Percentiles rank a stretch among this genome's conserved stretches.
Evolutionary conservation across 2,888 invertebrate genomes (phyloP).

Genomic region (Brachycybe producta): DNA sequence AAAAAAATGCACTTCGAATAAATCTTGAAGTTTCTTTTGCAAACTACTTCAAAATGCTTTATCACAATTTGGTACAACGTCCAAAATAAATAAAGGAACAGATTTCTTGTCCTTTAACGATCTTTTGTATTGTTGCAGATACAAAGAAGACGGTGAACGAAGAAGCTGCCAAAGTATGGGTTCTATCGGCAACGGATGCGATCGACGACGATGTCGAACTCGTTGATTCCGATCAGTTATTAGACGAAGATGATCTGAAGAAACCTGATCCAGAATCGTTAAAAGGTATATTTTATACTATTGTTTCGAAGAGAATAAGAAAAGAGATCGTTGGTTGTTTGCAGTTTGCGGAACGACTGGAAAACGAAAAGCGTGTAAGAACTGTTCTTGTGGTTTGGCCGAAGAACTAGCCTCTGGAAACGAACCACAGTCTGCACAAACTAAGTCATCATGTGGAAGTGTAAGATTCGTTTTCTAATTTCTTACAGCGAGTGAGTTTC

Average conservation of each 20-base stretch:
- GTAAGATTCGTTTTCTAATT: conserved; percentile 44
- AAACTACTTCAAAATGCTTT: no score
- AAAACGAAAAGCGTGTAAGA: conserved; percentile 91
- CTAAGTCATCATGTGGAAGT: conserved; percentile 84
- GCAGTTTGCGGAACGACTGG: conserved; percentile 72
- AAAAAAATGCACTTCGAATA: no score
- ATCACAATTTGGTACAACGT: no score
- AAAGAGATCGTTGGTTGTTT: conserved; percentile 1
- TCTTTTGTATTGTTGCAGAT: no score
- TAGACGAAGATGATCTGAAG: conserved; percentile 77
- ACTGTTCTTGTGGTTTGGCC: conserved; percentile 93
- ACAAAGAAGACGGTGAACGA: no score
- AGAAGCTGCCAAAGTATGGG: conserved; percentile 50
- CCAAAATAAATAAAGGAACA: no score
- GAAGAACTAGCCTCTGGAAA: conserved; percentile 69
- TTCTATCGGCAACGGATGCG: conserved; percentile 52
- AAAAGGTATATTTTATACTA: no score
- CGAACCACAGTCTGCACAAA: conserved; percentile 24
- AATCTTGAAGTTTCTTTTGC: neutral
- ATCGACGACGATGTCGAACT: conserved; percentile 55
- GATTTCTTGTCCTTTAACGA: no score
- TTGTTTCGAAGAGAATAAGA: conserved; percentile 6
- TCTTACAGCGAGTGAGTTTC: no score
- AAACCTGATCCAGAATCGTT: conserved; percentile 73
- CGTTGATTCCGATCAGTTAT: conserved; percentile 73